Evolutionary conservation across 2,888 invertebrate genomes (phyloP).

Genomic region (Imbricaverruca yamaguchii): DNA sequence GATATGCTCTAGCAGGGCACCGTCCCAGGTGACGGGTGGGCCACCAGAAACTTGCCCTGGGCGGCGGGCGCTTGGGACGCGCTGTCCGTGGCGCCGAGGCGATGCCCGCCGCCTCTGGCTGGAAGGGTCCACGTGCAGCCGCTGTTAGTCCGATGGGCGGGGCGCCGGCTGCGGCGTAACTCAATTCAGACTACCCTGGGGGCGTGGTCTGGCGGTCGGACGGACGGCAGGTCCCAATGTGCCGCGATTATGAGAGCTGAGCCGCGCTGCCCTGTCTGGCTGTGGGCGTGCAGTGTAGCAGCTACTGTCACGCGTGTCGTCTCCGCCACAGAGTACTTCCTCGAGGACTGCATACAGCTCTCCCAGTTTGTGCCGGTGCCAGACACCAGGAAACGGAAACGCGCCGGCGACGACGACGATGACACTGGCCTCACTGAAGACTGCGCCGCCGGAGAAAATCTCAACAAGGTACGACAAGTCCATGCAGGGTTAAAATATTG

Average conservation of each 20-base stretch:
- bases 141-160: constrained; percentile 5
- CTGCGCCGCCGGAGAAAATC: constrained; percentile 48
- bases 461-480: constrained; percentile 27
- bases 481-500: too few relatives aligned
- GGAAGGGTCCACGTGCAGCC: constrained; percentile 7
- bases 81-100: neutral
- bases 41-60: neutral
- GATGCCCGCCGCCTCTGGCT: constrained; percentile 14
- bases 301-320: too few relatives aligned
- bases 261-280: too few relatives aligned
- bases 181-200: constrained; percentile 18
- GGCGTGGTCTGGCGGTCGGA: neutral
- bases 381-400: constrained; percentile 63
- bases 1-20: constrained; percentile 5
- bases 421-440: constrained; percentile 52
- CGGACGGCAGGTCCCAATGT: constrained; percentile 1
- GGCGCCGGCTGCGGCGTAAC: constrained; percentile 1
- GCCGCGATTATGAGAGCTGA: constrained; percentile 13
- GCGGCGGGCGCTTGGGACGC: neutral
- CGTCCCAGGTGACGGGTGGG: neutral
- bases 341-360: constrained; percentile 87
- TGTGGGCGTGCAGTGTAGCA: too few relatives aligned
- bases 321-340: constrained; percentile 60
- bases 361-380: constrained; percentile 71
- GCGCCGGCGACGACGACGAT: constrained; percentile 49